A percentile compares a stretch with the other conserved stretches of the same genome.
These are phyloP conservation scores for Oceanodroma leucorhoa DNA, from an alignment of 2,797 vertebrate species.

Conservation along the genomic window DNA sequence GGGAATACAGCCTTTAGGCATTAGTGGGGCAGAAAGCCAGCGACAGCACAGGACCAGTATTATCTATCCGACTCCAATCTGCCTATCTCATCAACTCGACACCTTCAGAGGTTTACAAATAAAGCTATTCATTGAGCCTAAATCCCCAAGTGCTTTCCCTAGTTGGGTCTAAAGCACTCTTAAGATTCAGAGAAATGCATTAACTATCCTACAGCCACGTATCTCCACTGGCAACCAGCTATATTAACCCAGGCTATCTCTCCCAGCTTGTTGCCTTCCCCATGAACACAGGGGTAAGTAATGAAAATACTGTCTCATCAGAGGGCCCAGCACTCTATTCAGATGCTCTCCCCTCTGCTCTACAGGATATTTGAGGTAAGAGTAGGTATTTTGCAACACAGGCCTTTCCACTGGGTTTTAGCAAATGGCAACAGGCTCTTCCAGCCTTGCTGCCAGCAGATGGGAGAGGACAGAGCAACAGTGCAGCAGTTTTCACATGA, in stretches of 20 bases:
- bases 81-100: neutral
- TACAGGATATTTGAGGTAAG: neutral
- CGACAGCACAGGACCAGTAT: fast-evolving
- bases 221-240: neutral
- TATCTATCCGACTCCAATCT: neutral
- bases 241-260: neutral
- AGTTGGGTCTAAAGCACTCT: neutral
- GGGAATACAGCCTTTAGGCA: neutral
- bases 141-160: neutral
- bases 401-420: neutral
- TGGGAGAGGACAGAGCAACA: neutral
- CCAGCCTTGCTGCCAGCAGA: neutral
- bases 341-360: neutral
- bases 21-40: neutral
- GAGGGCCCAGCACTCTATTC: neutral
- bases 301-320: neutral
- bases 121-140: neutral
- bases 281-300: neutral
- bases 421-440: neutral
- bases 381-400: neutral
- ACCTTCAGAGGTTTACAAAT: neutral
- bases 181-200: neutral
- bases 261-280: neutral
- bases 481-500: neutral
- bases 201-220: neutral